Base-by-base conservation (phyloP, 1,140 invertebrate genomes). In the Triops cancriformis region DNA sequence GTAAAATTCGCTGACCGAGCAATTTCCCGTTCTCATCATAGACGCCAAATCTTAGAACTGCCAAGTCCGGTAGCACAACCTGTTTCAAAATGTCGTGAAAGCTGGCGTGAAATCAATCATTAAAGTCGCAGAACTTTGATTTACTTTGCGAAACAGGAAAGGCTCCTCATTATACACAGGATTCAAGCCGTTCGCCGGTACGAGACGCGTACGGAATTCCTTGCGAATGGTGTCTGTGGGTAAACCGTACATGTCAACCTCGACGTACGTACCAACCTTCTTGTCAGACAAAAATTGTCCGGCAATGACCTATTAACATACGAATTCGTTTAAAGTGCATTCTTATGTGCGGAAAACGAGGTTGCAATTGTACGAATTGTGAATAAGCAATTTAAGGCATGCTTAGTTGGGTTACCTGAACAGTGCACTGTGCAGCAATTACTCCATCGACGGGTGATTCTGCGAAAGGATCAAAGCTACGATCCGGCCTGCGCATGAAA, bases 241-340 rank as follows among this genome's bases (percentile, higher is more conserved):
- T 80, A 99, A 87, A 74, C 98, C 98, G 86, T 99, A 99, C 98
- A 99, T 99, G 85, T 99, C 98, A 28, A 99, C 98, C 86, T 99
- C 98, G 11, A 99, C 98, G 85, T 99, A 99, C 1, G 98, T 99
- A 10, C 97, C 97, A 72, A 91, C 94, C 86, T 99, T 99, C 85
- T 98, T 98, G 84, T 99, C 98, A 0, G 97, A 99, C 81, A 99
- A 90, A 87, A 99, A 99, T 87, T 99, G 98, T 0, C 98, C 98
- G 73, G 98, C 98, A 83, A 99, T 99, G 4, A 98, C 95, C 93
- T 95, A 81, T n/a, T 80, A 75, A 80, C 76, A 78, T 76, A 79
- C 88, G 28, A 42, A 78, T 73, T 42, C 14, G n/a, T n/a, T n/a
- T n/a, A n/a, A n/a, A n/a, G n/a, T n/a, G n/a, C n/a, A n/a, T n/a